Percentiles rank a stretch among this genome's conserved stretches.
Conservation (phyloP, 1,140 invertebrate genomes). For the Acromyrmex heyeri region DNA sequence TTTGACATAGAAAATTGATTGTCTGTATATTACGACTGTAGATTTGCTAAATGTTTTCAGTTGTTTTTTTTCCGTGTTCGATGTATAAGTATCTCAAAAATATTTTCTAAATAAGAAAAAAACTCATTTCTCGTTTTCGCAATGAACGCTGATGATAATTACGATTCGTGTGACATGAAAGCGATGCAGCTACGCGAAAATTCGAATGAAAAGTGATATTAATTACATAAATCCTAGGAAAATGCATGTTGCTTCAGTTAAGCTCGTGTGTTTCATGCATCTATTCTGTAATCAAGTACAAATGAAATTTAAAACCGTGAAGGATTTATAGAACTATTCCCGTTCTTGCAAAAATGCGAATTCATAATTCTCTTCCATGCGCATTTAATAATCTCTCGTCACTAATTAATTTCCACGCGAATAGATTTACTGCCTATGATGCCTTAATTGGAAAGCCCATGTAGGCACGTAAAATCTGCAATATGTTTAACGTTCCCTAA, state of each 20-base stretch:
- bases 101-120: background rate
- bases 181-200: slow-evolving; percentile 5
- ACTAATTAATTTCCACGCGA: slow-evolving; percentile 37
- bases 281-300: slow-evolving; percentile 7
- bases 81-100: background rate
- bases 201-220: slow-evolving; percentile 12
- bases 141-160: slow-evolving; percentile 10
- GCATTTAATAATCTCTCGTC: slow-evolving; percentile 29
- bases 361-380: background rate
- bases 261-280: background rate
- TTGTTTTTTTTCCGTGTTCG: background rate
- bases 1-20: too few relatives aligned
- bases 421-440: slow-evolving; percentile 26
- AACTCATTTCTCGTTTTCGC: background rate
- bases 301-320: slow-evolving; percentile 3
- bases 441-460: slow-evolving; percentile 34
- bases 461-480: slow-evolving; percentile 16
- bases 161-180: background rate
- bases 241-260: slow-evolving; percentile 10
- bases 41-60: too few relatives aligned
- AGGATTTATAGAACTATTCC: background rate
- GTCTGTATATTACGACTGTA: too few relatives aligned
- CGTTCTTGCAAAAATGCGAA: slow-evolving; percentile 2
- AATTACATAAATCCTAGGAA: slow-evolving; percentile 45
- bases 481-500: background rate